These are phyloP conservation scores for Motacilla tschutschensis DNA, from an alignment of 2,113 vertebrate genomes.

Conservation along the genomic window DNA sequence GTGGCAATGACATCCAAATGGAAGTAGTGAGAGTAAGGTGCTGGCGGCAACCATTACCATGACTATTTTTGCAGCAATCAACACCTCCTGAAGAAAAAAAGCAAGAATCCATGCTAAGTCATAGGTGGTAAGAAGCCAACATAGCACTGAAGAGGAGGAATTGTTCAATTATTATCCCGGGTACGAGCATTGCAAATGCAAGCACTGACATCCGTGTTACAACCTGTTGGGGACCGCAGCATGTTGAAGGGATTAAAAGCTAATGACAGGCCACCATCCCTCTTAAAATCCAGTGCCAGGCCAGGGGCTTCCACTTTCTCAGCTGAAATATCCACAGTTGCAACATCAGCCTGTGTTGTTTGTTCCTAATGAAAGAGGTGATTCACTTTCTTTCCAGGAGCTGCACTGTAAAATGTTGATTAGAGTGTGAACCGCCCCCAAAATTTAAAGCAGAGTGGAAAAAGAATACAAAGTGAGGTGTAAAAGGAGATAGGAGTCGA, in stretches of 20 bases:
- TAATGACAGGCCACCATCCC: not conserved
- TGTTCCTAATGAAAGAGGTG: not conserved
- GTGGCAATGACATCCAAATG: not conserved
- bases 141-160: not conserved
- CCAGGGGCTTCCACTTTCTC: constrained; percentile 25
- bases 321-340: not conserved
- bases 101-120: constrained; percentile 2
- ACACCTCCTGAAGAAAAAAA: not conserved
- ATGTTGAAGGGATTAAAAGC: constrained; percentile 9
- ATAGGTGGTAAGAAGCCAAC: constrained; percentile 30
- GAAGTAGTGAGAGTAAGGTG: not conserved
- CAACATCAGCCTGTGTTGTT: not conserved
- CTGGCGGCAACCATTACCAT: not conserved
- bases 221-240: constrained; percentile 23
- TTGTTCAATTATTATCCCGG: constrained; percentile 8
- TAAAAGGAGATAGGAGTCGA: constrained; percentile 10
- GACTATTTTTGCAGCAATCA: constrained; percentile 33
- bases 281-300: constrained; percentile 2
- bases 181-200: not conserved
- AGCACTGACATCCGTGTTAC: constrained; percentile 22
- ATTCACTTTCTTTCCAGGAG: constrained; percentile 28
- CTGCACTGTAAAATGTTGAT: not conserved
- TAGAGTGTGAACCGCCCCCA: not conserved
- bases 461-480: constrained; percentile 12
- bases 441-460: not conserved